phyloP scores from a whole-genome alignment of 1,140 invertebrate species.

The Oncopeltus fasciatus region DNA sequence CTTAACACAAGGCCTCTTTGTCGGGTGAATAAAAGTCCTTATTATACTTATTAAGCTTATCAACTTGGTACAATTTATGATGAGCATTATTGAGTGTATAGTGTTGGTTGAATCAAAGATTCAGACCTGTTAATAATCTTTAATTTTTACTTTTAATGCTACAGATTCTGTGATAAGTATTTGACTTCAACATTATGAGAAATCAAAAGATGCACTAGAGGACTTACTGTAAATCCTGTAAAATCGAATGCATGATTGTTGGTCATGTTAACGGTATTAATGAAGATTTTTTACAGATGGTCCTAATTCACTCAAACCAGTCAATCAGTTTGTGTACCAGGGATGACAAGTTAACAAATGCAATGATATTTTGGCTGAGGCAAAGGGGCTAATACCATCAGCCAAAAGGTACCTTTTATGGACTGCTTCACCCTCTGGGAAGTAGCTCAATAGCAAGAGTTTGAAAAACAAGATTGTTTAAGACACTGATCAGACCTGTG shows the following conservation, averaged over 20 bases:
- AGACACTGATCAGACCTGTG: background rate
- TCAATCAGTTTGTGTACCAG: no score
- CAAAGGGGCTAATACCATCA: background rate
- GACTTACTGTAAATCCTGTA: background rate
- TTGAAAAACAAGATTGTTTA: background rate
- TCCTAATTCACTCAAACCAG: background rate
- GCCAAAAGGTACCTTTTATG: background rate
- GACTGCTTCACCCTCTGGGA: background rate
- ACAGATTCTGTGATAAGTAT: background rate
- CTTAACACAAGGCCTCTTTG: background rate
- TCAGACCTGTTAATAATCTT: background rate
- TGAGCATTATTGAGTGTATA: background rate
- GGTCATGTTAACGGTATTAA: background rate
- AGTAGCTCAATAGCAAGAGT: background rate
- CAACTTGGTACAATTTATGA: background rate
- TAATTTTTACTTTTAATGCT: background rate
- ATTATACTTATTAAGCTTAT: no score
- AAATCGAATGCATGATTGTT: background rate
- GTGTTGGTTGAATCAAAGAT: background rate
- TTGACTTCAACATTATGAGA: background rate
- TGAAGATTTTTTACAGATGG: background rate
- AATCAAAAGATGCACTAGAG: background rate
- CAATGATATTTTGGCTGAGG: background rate
- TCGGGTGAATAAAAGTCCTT: background rate
- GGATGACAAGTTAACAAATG: no score